phyloP scores from a whole-genome alignment of 2,113 vertebrate species.

The Burhinus oedicnemus region DNA sequence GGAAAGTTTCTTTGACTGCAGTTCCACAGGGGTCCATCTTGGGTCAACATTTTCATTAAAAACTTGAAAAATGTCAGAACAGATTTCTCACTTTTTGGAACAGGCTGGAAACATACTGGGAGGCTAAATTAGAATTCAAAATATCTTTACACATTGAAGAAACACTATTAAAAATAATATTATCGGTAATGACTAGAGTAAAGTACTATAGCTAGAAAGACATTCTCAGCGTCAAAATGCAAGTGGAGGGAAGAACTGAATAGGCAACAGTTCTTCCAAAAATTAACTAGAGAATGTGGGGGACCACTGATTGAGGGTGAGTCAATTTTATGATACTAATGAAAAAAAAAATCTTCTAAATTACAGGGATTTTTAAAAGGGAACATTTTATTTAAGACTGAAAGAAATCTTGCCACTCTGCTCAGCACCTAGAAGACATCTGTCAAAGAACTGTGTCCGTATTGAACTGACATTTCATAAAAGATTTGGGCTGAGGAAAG shows the following conservation, averaged over 20 bases:
- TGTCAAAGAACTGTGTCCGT: neutral
- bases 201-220: neutral
- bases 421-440: neutral
- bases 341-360: neutral
- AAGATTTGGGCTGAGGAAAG: neutral
- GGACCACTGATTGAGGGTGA: neutral
- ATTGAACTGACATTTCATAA: neutral
- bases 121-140: neutral
- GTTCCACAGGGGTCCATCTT: neutral
- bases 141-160: neutral
- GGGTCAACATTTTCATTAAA: conserved; percentile 6
- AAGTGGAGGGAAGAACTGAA: neutral
- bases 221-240: neutral
- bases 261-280: neutral
- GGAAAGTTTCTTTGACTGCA: neutral
- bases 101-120: neutral
- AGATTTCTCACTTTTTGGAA: conserved; percentile 25
- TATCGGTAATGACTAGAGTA: neutral
- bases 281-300: neutral
- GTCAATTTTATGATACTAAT: neutral
- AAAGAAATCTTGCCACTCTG: neutral
- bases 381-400: neutral
- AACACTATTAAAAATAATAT: neutral
- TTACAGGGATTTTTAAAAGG: neutral
- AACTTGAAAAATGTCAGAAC: neutral